phyloP scores from a whole-genome alignment of 2,113 vertebrate genomes.

The Octodon degus region DNA sequence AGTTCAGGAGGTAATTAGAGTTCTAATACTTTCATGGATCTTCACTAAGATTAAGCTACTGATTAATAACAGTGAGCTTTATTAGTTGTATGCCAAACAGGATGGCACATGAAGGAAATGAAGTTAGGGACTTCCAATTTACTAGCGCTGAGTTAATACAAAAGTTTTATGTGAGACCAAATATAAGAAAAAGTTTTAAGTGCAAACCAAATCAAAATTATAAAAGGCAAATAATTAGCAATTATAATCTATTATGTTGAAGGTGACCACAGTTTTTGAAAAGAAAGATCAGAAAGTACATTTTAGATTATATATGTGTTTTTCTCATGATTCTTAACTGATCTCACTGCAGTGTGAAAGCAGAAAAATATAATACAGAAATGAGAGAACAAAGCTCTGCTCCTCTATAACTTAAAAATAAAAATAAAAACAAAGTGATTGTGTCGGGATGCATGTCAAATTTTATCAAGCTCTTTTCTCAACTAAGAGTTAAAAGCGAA shows the following conservation, averaged over 20 bases:
- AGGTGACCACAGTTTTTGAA: background rate
- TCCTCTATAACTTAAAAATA: background rate
- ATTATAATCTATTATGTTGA: background rate
- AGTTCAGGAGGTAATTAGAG: background rate
- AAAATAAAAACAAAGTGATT: background rate
- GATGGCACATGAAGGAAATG: constrained; percentile 28
- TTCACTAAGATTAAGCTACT: background rate
- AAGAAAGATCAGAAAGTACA: background rate
- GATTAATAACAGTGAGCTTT: background rate
- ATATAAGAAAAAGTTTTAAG: background rate
- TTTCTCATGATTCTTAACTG: background rate
- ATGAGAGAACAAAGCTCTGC: background rate
- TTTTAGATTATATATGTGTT: background rate
- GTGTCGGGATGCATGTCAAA: background rate
- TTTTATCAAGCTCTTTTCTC: background rate
- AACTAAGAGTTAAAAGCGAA: background rate
- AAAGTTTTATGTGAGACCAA: background rate
- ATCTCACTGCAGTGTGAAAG: background rate
- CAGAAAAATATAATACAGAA: background rate
- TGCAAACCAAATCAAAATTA: background rate
- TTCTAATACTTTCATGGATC: background rate
- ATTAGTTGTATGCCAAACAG: background rate
- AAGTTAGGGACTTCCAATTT: background rate
- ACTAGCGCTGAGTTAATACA: background rate
- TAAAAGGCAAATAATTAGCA: background rate